Evolutionary conservation across 2,797 vertebrate genomes (phyloP).

Genomic region (Bryconaethiops microstoma): DNA sequence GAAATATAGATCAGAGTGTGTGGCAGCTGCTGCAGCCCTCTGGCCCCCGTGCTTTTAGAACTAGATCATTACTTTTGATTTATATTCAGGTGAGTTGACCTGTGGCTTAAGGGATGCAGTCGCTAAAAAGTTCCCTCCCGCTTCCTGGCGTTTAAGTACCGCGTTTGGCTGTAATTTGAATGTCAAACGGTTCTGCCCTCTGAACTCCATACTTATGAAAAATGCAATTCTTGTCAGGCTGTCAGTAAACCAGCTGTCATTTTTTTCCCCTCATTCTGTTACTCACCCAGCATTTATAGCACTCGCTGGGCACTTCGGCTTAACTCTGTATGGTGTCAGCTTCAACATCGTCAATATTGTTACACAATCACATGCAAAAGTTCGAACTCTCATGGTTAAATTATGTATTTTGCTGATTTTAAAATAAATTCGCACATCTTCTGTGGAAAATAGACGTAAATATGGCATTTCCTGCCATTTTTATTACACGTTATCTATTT

Average conservation of each 20-base stretch:
- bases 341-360: too few species aligned
- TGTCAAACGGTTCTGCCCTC: slow-evolving; percentile 26
- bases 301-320: background rate
- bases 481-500: too few species aligned
- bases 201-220: slow-evolving; percentile 35
- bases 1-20: slow-evolving; percentile 48
- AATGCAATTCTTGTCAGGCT: slow-evolving; percentile 28
- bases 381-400: too few species aligned
- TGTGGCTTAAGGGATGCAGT: slow-evolving; percentile 32
- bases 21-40: slow-evolving; percentile 27
- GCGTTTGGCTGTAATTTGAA: slow-evolving; percentile 31
- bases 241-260: background rate
- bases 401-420: too few species aligned
- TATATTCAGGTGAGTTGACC: slow-evolving; percentile 65
- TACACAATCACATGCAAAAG: too few species aligned
- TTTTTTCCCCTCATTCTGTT: background rate
- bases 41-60: slow-evolving; percentile 18
- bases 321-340: background rate
- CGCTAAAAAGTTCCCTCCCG: background rate
- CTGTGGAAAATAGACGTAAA: too few species aligned
- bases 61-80: slow-evolving; percentile 71
- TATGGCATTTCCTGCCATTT: too few species aligned
- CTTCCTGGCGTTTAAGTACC: slow-evolving; percentile 49
- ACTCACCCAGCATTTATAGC: background rate
- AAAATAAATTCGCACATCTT: too few species aligned